Evolutionary conservation across 2,113 vertebrate species (phyloP).

Genomic region (Eulemur macaco): DNA sequence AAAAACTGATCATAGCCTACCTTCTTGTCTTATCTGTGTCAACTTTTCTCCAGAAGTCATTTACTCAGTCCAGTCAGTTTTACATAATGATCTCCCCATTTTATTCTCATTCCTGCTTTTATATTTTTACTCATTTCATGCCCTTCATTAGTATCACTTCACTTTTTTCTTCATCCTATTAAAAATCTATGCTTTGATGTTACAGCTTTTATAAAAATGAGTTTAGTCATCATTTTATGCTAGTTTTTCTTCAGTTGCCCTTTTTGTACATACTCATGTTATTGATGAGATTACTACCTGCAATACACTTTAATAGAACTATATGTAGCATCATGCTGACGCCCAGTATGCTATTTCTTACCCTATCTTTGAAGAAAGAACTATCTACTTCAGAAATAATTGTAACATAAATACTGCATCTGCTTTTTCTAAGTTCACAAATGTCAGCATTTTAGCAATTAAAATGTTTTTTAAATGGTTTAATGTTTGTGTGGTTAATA

Average conservation of each 20-base stretch:
- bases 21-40: neutral
- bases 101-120: neutral
- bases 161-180: neutral
- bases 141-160: accelerated
- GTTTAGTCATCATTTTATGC: neutral
- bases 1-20: neutral
- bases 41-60: neutral
- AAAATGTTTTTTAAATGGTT: neutral
- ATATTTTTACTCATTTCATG: neutral
- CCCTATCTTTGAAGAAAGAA: neutral
- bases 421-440: neutral
- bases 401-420: neutral
- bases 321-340: too few relatives aligned
- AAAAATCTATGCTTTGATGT: neutral
- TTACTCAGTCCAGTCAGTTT: neutral
- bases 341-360: accelerated
- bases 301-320: neutral
- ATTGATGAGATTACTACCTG: neutral
- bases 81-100: neutral
- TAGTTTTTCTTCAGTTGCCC: neutral
- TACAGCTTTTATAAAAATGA: neutral
- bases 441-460: neutral
- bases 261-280: neutral
- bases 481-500: neutral
- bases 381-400: neutral